phyloP scores from a whole-genome alignment of 2,113 vertebrate species.

The Pygoscelis antarcticus region DNA sequence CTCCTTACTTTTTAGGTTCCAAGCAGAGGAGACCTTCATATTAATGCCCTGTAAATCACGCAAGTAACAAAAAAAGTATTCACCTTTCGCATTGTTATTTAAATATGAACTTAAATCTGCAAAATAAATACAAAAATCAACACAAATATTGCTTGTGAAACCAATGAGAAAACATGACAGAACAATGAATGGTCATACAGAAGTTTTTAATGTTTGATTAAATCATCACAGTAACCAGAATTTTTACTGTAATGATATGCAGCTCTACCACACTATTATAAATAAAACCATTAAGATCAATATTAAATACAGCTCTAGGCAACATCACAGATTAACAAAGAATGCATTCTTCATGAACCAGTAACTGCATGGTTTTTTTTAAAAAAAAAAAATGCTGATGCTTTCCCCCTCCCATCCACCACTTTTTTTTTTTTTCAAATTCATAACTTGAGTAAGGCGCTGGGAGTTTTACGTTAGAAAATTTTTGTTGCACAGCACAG shows the following conservation, averaged over 20 bases:
- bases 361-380: constrained; percentile 69
- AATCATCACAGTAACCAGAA: constrained; percentile 86
- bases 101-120: not conserved
- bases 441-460: constrained; percentile 69
- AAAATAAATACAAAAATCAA: not conserved
- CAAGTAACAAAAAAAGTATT: not conserved
- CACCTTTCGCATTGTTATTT: not conserved
- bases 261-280: constrained; percentile 90
- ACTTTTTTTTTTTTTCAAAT: not conserved
- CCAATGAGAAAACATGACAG: not conserved
- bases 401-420: constrained; percentile 49
- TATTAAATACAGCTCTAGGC: constrained; percentile 88
- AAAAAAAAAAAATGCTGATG: constrained; percentile 59
- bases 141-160: not conserved
- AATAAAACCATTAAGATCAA: constrained; percentile 86
- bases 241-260: constrained; percentile 86
- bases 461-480: constrained; percentile 14
- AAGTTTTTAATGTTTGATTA: constrained; percentile 85
- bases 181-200: constrained; percentile 69
- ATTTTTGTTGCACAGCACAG: constrained; percentile 45
- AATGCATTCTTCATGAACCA: constrained; percentile 79
- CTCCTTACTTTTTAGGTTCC: not conserved
- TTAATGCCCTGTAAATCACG: not conserved
- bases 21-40: not conserved
- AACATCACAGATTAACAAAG: constrained; percentile 86